A percentile compares a stretch with the other conserved stretches of the same genome.
Conservation (phyloP, 2,797 vertebrate genomes). For the Delichon dasypus region DNA sequence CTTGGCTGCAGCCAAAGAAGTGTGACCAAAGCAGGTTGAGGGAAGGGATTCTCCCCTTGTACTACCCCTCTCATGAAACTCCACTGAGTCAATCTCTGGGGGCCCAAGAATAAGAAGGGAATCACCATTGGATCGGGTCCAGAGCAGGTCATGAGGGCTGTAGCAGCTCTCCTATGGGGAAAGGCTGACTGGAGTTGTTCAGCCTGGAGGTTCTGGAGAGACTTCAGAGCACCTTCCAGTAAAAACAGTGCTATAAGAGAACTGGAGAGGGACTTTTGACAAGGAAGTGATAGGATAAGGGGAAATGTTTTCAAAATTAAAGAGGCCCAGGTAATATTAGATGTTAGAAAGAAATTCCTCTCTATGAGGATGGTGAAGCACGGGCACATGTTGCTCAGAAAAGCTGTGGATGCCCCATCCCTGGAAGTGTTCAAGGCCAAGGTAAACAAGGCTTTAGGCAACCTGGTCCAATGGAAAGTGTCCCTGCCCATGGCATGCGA, state of each 20-base stretch:
- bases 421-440: too few relatives aligned
- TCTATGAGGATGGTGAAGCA: neutral
- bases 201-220: neutral
- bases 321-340: neutral
- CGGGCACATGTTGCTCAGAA: neutral
- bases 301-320: neutral
- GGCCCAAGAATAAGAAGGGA: neutral
- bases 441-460: too few relatives aligned
- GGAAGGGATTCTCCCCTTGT: neutral
- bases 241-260: neutral
- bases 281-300: neutral
- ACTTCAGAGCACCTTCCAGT: neutral
- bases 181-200: too few relatives aligned
- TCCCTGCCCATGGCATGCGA: too few relatives aligned
- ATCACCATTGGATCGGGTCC: fast-evolving
- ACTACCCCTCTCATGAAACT: neutral
- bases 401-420: too few relatives aligned
- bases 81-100: neutral
- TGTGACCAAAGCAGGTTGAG: neutral
- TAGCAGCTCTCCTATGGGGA: neutral
- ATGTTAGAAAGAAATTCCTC: neutral
- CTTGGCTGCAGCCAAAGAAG: neutral
- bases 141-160: neutral
- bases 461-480: too few relatives aligned
- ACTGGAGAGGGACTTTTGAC: neutral